A percentile compares a stretch with the other conserved stretches of the same genome.
Evolutionary conservation across 2,888 invertebrate species (phyloP).

Genomic region (Drosophila picticornis): DNA sequence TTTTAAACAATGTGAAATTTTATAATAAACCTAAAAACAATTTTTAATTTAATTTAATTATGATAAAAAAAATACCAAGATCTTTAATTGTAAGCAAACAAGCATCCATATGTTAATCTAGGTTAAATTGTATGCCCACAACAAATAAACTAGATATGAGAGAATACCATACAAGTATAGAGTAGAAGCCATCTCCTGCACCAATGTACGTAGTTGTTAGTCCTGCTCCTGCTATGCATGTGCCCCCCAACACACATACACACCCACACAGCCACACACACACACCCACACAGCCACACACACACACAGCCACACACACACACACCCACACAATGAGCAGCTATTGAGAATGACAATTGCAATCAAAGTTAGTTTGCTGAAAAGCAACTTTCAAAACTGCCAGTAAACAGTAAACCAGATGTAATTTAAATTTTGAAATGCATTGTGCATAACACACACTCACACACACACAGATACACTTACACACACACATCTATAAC

Average conservation of each 20-base stretch:
- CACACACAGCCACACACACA: slow-evolving; percentile 19
- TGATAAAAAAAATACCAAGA: slow-evolving; percentile 30
- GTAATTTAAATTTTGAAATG: slow-evolving; percentile 16
- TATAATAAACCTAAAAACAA: slow-evolving; percentile 64
- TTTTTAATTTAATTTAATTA: slow-evolving; percentile 66
- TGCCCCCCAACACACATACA: slow-evolving; percentile 17
- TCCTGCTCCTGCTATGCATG: slow-evolving; percentile 68
- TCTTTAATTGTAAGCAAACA: slow-evolving; percentile 57
- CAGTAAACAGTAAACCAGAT: slow-evolving; percentile 27
- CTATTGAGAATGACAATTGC: slow-evolving; percentile 35
- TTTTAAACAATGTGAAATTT: slow-evolving; percentile 66
- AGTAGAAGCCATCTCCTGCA: slow-evolving; percentile 59
- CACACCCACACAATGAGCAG: slow-evolving; percentile 21
- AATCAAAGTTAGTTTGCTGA: slow-evolving; percentile 28
- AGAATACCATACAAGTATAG: slow-evolving; percentile 30
- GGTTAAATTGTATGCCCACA: slow-evolving; percentile 54
- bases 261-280: slow-evolving; percentile 19
- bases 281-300: slow-evolving; percentile 19
- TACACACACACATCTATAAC: slow-evolving; percentile 18
- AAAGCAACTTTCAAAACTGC: slow-evolving; percentile 49
- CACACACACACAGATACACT: slow-evolving; percentile 11
- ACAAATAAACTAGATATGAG: slow-evolving; percentile 42
- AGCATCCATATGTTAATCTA: slow-evolving; percentile 52
- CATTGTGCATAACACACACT: slow-evolving; percentile 21
- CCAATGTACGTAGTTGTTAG: slow-evolving; percentile 60